phyloP scores from a whole-genome alignment of 2,888 invertebrate genomes.

The Dicranocentrus wangi region DNA sequence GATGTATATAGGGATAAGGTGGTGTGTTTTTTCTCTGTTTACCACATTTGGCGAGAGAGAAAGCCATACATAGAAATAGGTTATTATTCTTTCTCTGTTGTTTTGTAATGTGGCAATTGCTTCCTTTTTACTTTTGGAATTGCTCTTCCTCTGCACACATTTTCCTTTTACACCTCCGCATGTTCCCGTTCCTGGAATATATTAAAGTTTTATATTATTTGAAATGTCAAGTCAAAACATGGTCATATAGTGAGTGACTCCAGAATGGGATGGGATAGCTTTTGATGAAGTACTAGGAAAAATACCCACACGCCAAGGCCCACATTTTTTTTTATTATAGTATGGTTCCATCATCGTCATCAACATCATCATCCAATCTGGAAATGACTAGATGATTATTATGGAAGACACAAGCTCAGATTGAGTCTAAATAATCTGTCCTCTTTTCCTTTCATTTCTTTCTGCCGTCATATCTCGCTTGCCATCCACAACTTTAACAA shows the following conservation, averaged over 20 bases:
- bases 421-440: slow-evolving; percentile 56
- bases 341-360: slow-evolving; percentile 27
- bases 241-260: too few species aligned
- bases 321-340: too few species aligned
- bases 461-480: not conserved
- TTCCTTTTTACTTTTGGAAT: slow-evolving; percentile 31
- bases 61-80: slow-evolving; percentile 50
- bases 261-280: too few species aligned
- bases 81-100: slow-evolving; percentile 36
- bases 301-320: too few species aligned
- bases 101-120: slow-evolving; percentile 33
- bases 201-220: too few species aligned
- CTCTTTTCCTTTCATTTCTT: slow-evolving; percentile 40
- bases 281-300: too few species aligned
- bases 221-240: too few species aligned
- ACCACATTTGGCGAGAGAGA: not conserved
- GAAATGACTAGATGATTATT: slow-evolving; percentile 41
- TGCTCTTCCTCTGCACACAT: slow-evolving; percentile 14
- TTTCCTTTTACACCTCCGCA: not conserved
- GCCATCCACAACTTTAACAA: slow-evolving; percentile 11
- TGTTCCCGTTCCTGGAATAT: too few species aligned
- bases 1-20: too few species aligned
- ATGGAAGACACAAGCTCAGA: slow-evolving; percentile 42
- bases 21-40: not conserved
- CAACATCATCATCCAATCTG: slow-evolving; percentile 9